These are phyloP conservation scores for Dermochelys coriacea DNA, from an alignment of 2,797 vertebrate species.

Conservation along the genomic window DNA sequence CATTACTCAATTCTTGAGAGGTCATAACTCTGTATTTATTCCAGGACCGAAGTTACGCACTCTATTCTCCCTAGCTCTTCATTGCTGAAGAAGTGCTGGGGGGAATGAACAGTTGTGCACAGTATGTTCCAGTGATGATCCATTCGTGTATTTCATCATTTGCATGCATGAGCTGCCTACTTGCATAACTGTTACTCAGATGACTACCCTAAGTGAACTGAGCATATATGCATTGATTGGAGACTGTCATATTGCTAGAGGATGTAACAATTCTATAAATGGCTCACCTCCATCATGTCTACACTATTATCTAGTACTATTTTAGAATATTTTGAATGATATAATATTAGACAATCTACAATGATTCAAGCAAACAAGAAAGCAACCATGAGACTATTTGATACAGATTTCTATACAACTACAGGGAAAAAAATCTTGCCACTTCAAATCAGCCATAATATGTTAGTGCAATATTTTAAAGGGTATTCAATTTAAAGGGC, in stretches of 20 bases:
- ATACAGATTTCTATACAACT: not conserved
- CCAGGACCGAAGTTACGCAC: not conserved
- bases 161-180: not conserved
- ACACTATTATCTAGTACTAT: not conserved
- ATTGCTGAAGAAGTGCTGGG: not conserved
- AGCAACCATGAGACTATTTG: not conserved
- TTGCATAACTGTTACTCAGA: not conserved
- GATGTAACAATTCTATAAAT: not conserved
- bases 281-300: not conserved
- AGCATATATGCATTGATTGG: not conserved
- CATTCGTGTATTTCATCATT: not conserved
- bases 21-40: not conserved
- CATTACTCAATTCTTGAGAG: not conserved
- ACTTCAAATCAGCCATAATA: not conserved
- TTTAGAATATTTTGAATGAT: slow-evolving; percentile 6
- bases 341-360: not conserved
- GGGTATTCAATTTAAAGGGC: not conserved
- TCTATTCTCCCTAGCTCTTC: not conserved
- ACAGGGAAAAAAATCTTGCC: not conserved
- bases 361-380: not conserved
- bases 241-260: not conserved
- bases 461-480: not conserved
- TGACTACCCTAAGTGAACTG: not conserved
- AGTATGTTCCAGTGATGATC: rapidly evolving
- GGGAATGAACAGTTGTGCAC: not conserved